These are phyloP conservation scores for Hycleus cichorii DNA, from an alignment of 1,140 invertebrate genomes.

Conservation along the genomic window DNA sequence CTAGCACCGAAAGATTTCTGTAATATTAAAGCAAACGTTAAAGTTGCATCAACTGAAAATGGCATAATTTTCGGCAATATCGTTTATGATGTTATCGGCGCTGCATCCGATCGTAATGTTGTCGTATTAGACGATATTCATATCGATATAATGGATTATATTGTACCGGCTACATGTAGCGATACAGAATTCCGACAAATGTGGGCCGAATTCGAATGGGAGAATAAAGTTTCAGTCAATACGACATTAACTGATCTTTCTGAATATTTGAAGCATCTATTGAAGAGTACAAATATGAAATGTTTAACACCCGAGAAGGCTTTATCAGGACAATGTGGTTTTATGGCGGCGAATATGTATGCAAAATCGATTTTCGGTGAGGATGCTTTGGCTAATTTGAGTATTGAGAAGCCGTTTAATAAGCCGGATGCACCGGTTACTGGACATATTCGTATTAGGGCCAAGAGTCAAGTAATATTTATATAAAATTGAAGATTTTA, in stretches of 20 bases:
- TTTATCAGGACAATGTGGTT: conserved; percentile 91
- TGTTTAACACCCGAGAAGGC: conserved; percentile 96
- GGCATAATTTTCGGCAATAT: conserved; percentile 99
- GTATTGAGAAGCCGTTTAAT: conserved; percentile 90
- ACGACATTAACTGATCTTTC: conserved; percentile 89
- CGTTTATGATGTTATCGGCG: conserved; percentile 94
- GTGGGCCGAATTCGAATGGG: conserved; percentile 99
- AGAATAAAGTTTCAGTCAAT: conserved; percentile 98
- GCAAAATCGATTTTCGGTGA: conserved; percentile 99
- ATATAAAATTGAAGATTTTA: too few species aligned
- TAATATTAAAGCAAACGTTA: conserved; percentile 96
- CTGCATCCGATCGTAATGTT: conserved; percentile 89
- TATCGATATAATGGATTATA: conserved; percentile 99
- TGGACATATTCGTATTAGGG: conserved; percentile 94
- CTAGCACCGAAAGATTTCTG: conserved; percentile 95
- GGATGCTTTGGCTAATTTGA: conserved; percentile 96
- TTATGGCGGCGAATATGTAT: conserved; percentile 99
- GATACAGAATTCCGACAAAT: conserved; percentile 96
- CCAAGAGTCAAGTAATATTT: conserved; percentile 77
- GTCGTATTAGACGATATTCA: conserved; percentile 99
- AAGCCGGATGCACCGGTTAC: conserved; percentile 82
- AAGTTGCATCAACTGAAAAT: conserved; percentile 95
- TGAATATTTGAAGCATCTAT: conserved; percentile 87
- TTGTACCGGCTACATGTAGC: conserved; percentile 91
- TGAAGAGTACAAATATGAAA: conserved; percentile 97